Evolutionary conservation across 2,797 vertebrate genomes (phyloP).

Genomic region (Chelidonichthys spinosus): DNA sequence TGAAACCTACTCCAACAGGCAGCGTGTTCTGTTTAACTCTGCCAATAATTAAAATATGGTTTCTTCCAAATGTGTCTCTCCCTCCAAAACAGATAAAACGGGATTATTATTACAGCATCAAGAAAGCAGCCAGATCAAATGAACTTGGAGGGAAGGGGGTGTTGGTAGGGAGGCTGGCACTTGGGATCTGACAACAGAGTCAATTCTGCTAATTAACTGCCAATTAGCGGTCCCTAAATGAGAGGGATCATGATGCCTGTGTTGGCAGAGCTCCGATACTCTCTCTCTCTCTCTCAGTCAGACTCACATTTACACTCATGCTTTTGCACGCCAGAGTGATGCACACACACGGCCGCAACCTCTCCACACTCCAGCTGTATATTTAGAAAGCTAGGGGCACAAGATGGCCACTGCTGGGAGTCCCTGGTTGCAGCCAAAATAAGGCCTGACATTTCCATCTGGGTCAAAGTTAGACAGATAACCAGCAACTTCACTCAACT

Average conservation of each 20-base stretch:
- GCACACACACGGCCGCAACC: slow-evolving; percentile 67
- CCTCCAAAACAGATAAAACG: slow-evolving; percentile 73
- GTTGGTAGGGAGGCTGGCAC: slow-evolving; percentile 82
- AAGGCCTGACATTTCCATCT: slow-evolving; percentile 86
- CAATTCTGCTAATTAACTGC: slow-evolving; percentile 98
- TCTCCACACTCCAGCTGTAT: slow-evolving; percentile 77
- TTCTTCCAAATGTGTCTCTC: slow-evolving; percentile 57
- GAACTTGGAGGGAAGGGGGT: slow-evolving; percentile 83
- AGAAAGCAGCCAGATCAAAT: slow-evolving; percentile 88
- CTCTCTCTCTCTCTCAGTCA: slow-evolving; percentile 43
- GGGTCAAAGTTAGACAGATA: slow-evolving; percentile 86
- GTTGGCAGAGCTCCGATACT: slow-evolving; percentile 81
- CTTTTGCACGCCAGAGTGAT: slow-evolving; percentile 60
- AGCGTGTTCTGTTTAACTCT: slow-evolving; percentile 46
- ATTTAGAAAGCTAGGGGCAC: slow-evolving; percentile 83
- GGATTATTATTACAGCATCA: slow-evolving; percentile 86
- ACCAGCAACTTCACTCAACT: slow-evolving; percentile 79
- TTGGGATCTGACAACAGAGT: slow-evolving; percentile 91
- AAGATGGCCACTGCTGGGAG: slow-evolving; percentile 76
- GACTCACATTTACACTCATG: slow-evolving; percentile 71
- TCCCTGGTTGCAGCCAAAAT: slow-evolving; percentile 83
- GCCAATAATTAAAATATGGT: slow-evolving; percentile 81
- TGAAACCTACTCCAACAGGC: slow-evolving; percentile 63
- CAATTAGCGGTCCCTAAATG: slow-evolving; percentile 98
- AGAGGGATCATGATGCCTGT: slow-evolving; percentile 92